Evolutionary conservation across 2,797 vertebrate genomes (phyloP).

Genomic region (Megalops cyprinoides): DNA sequence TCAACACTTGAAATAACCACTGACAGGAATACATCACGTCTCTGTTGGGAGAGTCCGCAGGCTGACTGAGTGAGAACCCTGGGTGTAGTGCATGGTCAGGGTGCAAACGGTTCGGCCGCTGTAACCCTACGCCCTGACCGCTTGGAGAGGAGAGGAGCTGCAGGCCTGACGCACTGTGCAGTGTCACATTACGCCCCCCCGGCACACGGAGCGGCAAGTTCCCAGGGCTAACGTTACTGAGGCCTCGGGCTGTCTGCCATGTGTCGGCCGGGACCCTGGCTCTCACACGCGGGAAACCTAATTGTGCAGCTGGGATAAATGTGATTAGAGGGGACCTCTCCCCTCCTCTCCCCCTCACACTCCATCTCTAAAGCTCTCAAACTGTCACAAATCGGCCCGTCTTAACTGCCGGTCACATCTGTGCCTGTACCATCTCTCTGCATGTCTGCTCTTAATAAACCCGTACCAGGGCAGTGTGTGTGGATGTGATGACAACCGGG

Average conservation of each 20-base stretch:
- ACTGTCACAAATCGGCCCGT: not conserved
- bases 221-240: not conserved
- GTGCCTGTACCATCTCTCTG: constrained; percentile 48
- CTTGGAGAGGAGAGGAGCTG: not conserved
- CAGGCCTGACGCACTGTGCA: not conserved
- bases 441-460: not conserved
- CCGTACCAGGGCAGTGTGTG: too few relatives aligned
- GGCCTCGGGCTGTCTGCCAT: not conserved
- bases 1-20: too few relatives aligned
- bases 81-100: too few relatives aligned
- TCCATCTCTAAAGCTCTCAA: not conserved
- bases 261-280: not conserved
- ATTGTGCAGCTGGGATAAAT: not conserved
- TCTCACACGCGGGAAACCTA: not conserved
- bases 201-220: too few relatives aligned
- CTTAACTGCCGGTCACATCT: constrained; percentile 24
- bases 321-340: not conserved
- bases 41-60: too few relatives aligned
- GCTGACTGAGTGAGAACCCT: too few relatives aligned
- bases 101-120: too few relatives aligned
- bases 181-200: not conserved
- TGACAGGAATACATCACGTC: too few relatives aligned
- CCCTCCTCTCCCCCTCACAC: not conserved
- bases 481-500: too few relatives aligned
- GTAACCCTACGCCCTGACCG: not conserved